phyloP scores from a whole-genome alignment of 2,888 invertebrate genomes.

The Gari tellinella region DNA sequence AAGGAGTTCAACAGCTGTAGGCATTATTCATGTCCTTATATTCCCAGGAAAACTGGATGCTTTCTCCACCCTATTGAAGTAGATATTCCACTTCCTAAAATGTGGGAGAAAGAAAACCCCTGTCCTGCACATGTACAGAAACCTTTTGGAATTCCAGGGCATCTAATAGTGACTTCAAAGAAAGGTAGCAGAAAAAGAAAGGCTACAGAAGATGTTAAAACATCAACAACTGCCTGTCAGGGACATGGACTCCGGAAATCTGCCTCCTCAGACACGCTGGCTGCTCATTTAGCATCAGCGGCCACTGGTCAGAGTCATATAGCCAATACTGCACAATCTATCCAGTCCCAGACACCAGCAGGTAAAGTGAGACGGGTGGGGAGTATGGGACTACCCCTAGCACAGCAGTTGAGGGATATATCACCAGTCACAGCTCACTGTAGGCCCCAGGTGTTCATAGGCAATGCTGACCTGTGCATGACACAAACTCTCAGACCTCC shows the following conservation, averaged over 20 bases:
- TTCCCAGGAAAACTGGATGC: neutral
- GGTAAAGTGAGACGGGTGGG: too few relatives aligned
- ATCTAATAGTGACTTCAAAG: constrained; percentile 53
- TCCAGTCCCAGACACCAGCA: too few relatives aligned
- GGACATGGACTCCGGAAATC: too few relatives aligned
- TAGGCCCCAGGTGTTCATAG: constrained; percentile 16
- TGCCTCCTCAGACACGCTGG: too few relatives aligned
- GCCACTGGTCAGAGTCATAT: too few relatives aligned
- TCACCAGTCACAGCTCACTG: constrained; percentile 31
- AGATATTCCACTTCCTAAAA: constrained; percentile 12
- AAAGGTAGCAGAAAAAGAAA: constrained; percentile 2
- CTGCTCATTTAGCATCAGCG: too few relatives aligned
- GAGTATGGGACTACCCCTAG: too few relatives aligned
- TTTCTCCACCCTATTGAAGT: constrained; percentile 17
- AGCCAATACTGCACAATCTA: too few relatives aligned
- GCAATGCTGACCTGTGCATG: neutral
- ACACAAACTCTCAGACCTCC: constrained; percentile 1
- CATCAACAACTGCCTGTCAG: neutral
- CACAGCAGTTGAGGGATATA: neutral
- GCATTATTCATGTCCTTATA: too few relatives aligned
- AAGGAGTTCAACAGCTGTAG: too few relatives aligned
- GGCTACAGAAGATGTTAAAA: neutral
- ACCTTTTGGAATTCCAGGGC: constrained; percentile 67
- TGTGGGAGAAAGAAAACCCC: constrained; percentile 24
- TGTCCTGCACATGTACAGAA: constrained; percentile 60